Conservation (phyloP, 2,888 invertebrate species). For the Philhelius pedissequus region DNA sequence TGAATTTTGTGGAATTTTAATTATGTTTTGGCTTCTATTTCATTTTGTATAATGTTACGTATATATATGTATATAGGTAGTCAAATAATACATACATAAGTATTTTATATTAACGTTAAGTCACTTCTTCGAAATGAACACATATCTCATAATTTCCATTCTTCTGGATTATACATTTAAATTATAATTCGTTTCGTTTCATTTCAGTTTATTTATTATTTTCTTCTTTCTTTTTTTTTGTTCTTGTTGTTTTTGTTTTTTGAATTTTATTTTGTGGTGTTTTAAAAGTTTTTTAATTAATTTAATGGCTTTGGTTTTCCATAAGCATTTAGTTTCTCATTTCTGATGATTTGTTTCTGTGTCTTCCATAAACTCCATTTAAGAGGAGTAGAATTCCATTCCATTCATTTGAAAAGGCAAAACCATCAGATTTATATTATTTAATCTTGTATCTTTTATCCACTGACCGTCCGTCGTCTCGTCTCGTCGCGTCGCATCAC, state of each 20-base stretch:
- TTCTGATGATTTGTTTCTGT: constrained; percentile 44
- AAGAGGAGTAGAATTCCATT: constrained; percentile 14
- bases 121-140: constrained; percentile 41
- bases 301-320: constrained; percentile 62
- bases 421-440: constrained; percentile 37
- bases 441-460: constrained; percentile 21
- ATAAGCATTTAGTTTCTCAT: constrained; percentile 48
- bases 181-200: constrained; percentile 24
- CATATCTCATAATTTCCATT: constrained; percentile 64
- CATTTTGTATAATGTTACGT: constrained; percentile 6
- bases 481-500: too few relatives aligned
- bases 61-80: not conserved
- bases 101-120: not conserved
- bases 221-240: constrained; percentile 10
- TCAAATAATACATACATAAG: too few relatives aligned
- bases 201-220: constrained; percentile 21
- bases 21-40: constrained; percentile 69
- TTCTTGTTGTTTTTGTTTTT: too few relatives aligned
- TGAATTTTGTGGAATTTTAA: constrained; percentile 70
- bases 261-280: constrained; percentile 19
- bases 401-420: constrained; percentile 4
- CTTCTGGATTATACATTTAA: constrained; percentile 15
- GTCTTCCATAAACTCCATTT: not conserved
- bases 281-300: constrained; percentile 66
- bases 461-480: constrained; percentile 7